phyloP scores from a whole-genome alignment of 2,797 vertebrate species.

The Benthosema pterotum region DNA sequence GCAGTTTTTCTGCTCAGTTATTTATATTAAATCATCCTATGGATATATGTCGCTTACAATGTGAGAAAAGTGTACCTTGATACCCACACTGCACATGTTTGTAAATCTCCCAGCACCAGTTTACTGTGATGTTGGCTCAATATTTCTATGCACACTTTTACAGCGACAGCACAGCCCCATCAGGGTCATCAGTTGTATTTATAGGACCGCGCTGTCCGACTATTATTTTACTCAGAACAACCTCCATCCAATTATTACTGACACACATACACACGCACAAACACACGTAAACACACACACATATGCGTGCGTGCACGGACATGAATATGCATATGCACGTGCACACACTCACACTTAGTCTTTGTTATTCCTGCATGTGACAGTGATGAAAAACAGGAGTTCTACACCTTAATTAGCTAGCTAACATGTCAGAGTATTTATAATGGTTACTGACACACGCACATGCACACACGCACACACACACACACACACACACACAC shows the following conservation, averaged over 20 bases:
- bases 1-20: no score
- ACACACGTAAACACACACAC: constrained; percentile 27
- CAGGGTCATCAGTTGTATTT: constrained; percentile 45
- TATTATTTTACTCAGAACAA: constrained; percentile 57
- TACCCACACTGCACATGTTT: no score
- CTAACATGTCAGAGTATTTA: constrained; percentile 74
- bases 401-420: constrained; percentile 76
- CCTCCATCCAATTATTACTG: constrained; percentile 67
- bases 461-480: background rate
- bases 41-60: no score
- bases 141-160: no score
- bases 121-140: no score
- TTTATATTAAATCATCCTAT: no score
- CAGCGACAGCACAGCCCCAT: background rate
- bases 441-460: constrained; percentile 57
- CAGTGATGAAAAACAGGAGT: constrained; percentile 69
- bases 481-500: background rate
- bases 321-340: constrained; percentile 3
- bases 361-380: constrained; percentile 69
- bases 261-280: constrained; percentile 27
- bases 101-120: no score
- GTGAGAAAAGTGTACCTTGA: no score
- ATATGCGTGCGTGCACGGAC: constrained; percentile 10
- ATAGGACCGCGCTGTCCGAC: constrained; percentile 63
- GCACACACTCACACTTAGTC: constrained; percentile 15